Base-by-base conservation (phyloP, 2,113 vertebrate species). In the Pheucticus melanocephalus region DNA sequence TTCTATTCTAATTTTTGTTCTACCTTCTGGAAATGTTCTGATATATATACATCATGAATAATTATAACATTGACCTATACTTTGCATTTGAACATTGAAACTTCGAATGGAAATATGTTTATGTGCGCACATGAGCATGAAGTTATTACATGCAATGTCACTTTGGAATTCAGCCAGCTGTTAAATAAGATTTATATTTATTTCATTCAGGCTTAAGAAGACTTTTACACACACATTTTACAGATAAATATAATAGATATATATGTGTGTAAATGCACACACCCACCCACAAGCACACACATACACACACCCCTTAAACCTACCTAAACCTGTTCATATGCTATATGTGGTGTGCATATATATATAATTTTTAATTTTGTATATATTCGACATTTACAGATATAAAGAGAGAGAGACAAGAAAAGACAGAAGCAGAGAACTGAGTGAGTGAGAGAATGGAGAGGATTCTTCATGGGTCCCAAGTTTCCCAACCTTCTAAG, bases 401-500 rank as follows among this genome's bases (percentile, higher is more conserved):
- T 65, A 44, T 8, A 31, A 21, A 56, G 47, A 75, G 12, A 70
- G 31, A 37, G 12, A 8, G 4, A 37, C 8, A 19, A 28, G 31
- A 9, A 54, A 75, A 21, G 13, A 73, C 12, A 79, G 15, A 42
- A 18, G 3, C 18, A 50, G 45, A 79, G 6, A 73, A 50, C 6
- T 39, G 24, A 4, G 7, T 61, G 51, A 86, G 31, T 1, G 8
- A 86, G 30, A 54, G 39, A 61, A 61, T 12, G 5, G 19, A 85
- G 31, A 70, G 5, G 86, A 82, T 30, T 33, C 59, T 93, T 88
- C 61, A 33, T 47, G 16, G 60, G 57, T 94, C 68, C 35, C 54
- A 95, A 70, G 79, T 78, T 87, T 93, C 50, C 40, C 61, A 83
- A 18, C 28, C 78, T 94, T 82, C 64, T 96, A 76, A 89, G 44